Evolutionary conservation across 2,113 vertebrate species (phyloP).

Genomic region (human (Homo sapiens)): GRCh38 chr3:106340001-106340500

Average conservation of each 20-base stretch:
- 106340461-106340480: neutral
- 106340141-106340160: neutral
- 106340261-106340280: neutral
- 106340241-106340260: neutral
- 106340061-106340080: neutral
- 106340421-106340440: neutral
- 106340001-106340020: neutral
- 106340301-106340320: neutral
- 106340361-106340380: constrained; percentile 41
- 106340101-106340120: neutral
- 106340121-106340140: neutral
- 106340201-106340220: neutral
- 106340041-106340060: neutral
- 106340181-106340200: neutral
- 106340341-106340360: neutral
- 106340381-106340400: neutral
- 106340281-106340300: neutral
- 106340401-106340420: neutral
- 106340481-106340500: neutral
- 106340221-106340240: neutral
- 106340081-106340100: neutral
- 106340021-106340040: too few relatives aligned
- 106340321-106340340: neutral
- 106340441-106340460: neutral
- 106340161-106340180: neutral